Percentiles rank a stretch among this genome's conserved stretches.
phyloP scores from a whole-genome alignment of 2,888 invertebrate species.

The Synanthedon formicaeformis region DNA sequence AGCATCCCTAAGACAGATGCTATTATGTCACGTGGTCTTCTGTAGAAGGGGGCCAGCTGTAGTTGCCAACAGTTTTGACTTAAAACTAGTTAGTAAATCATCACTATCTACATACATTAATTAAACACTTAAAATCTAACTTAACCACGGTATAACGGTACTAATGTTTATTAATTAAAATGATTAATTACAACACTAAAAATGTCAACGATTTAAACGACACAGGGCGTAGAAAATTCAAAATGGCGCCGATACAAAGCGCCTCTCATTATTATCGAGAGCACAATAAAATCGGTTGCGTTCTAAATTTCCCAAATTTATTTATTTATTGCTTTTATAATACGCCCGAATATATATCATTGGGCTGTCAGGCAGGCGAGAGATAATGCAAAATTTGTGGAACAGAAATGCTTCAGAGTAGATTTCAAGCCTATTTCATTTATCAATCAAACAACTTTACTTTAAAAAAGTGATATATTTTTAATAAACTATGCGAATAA shows the following conservation, averaged over 20 bases:
- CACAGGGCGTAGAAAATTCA: constrained; percentile 29
- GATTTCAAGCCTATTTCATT: constrained; percentile 1
- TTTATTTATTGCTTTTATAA: constrained; percentile 70
- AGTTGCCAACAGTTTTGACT: no score
- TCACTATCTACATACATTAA: background rate
- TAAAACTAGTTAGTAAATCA: no score
- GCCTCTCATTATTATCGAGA: constrained; percentile 41
- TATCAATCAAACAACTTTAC: no score
- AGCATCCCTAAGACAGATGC: no score
- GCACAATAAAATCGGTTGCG: constrained; percentile 49
- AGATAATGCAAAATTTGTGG: constrained; percentile 67
- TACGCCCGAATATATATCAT: constrained; percentile 67
- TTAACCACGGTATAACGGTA: background rate
- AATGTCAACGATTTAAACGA: constrained; percentile 2
- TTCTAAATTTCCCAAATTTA: constrained; percentile 66
- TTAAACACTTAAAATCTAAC: background rate
- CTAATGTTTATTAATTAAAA: background rate
- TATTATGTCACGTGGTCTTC: no score
- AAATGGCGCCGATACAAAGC: constrained; percentile 26
- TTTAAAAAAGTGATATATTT: no score
- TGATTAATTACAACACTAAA: background rate
- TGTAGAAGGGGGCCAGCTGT: no score
- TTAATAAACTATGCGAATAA: no score
- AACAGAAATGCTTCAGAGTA: constrained; percentile 27
- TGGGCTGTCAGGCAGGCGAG: constrained; percentile 58